phyloP scores from a whole-genome alignment of 2,797 vertebrate species.

The Erpetoichthys calabaricus region DNA sequence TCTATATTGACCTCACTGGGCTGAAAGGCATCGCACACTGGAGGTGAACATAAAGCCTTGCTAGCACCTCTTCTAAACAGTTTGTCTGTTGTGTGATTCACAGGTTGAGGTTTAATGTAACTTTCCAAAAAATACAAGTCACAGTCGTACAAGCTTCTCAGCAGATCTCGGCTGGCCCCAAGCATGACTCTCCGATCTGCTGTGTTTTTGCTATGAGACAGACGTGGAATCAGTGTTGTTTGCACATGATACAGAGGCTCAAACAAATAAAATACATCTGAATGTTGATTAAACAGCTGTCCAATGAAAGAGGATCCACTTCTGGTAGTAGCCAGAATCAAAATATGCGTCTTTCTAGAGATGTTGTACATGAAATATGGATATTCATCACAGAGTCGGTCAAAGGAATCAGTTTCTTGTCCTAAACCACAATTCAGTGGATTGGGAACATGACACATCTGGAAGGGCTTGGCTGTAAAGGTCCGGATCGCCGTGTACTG shows the following conservation, averaged over 20 bases:
- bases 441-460: slow-evolving; percentile 67
- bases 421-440: slow-evolving; percentile 66
- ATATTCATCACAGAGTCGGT: slow-evolving; percentile 70
- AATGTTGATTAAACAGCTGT: slow-evolving; percentile 90
- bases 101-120: slow-evolving; percentile 75
- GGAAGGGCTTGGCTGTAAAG: slow-evolving; percentile 82
- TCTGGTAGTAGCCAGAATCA: slow-evolving; percentile 85
- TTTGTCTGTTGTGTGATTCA: slow-evolving; percentile 76
- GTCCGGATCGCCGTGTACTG: slow-evolving; percentile 93
- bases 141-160: slow-evolving; percentile 77
- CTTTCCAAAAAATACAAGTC: slow-evolving; percentile 85
- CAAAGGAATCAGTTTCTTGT: slow-evolving; percentile 60
- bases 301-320: slow-evolving; percentile 86
- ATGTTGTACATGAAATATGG: slow-evolving; percentile 60
- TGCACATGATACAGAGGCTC: slow-evolving; percentile 92
- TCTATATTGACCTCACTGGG: slow-evolving; percentile 56
- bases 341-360: slow-evolving; percentile 71
- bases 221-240: slow-evolving; percentile 70
- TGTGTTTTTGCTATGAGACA: slow-evolving; percentile 65
- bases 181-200: slow-evolving; percentile 72
- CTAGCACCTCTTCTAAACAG: slow-evolving; percentile 82
- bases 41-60: slow-evolving; percentile 72
- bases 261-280: slow-evolving; percentile 87
- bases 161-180: slow-evolving; percentile 77
- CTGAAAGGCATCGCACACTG: slow-evolving; percentile 63